Evolutionary conservation across 2,113 vertebrate species (phyloP), one percentile per base, ranked within the genome.

Genomic region (Lipotes vexillifer): DNA sequence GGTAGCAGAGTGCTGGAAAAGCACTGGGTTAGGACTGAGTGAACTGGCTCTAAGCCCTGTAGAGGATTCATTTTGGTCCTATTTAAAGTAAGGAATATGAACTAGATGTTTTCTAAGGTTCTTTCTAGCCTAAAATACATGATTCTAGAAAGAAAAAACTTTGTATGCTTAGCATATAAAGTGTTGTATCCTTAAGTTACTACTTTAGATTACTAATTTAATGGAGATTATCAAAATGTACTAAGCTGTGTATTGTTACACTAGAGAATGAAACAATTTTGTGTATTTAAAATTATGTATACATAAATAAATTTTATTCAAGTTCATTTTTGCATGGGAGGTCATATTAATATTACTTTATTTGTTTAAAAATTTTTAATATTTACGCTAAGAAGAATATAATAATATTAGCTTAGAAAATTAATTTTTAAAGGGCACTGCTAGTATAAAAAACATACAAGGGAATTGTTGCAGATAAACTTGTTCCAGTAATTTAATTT

Each of bases 281-380:
- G 21, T 69, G 8, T 78, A 82, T 78, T 49, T 86, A 91, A 93
- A 83, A 83, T 94, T 91, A 38, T 38, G 29, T 77, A 27, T 82
- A 74, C 20, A 65, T 52, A 87, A 89, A 55, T 59, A 41, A 49
- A 80, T 59, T 90, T 93, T 85, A 95, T 93, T 95, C 38, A 78
- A 38, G 95, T 92, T 36, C 5, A 44, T 74, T 91, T 96, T 74
- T 33, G 31, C 2, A 2, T 88, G 8, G 20, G 18, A 46, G 3
- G 8, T 6, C 36, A 89, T 96, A 88, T 90, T 96, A 61, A 78
- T 92, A 55, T 95, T 80, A 59, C 86, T 80, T 89, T 83, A 23
- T 78, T 84, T 88, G 25, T 78, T 84, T 10, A 91, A 92, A 95
- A 69, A 75, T 74, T 68, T 95, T 96, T 87, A 89, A 88, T 96